phyloP scores from a whole-genome alignment of 2,888 invertebrate species.

The Agrochola macilenta region DNA sequence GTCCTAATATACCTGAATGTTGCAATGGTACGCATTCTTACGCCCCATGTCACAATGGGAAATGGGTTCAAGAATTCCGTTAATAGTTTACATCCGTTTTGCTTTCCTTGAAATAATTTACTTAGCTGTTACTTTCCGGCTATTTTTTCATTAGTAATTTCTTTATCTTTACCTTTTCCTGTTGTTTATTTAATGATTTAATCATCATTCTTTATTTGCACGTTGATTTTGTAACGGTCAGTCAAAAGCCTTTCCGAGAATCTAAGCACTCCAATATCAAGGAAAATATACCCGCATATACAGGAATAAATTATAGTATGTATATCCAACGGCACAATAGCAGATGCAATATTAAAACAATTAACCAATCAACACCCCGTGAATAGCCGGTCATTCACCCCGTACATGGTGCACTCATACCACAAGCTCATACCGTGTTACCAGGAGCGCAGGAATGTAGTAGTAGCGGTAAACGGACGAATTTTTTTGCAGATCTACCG shows the following conservation, averaged over 20 bases:
- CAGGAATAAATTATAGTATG: slow-evolving; percentile 31
- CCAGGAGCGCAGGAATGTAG: slow-evolving; percentile 68
- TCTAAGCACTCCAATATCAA: slow-evolving; percentile 2
- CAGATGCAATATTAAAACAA: slow-evolving; percentile 67
- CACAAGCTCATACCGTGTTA: slow-evolving; percentile 40
- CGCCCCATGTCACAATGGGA: neutral
- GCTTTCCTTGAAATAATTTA: slow-evolving; percentile 32
- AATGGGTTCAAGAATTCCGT: slow-evolving; percentile 29
- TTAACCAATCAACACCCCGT: slow-evolving; percentile 68
- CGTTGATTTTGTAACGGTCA: neutral
- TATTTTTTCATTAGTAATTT: slow-evolving; percentile 23
- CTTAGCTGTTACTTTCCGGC: neutral
- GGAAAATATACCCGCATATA: slow-evolving; percentile 5
- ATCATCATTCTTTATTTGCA: neutral
- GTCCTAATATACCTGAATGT: neutral
- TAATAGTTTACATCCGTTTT: slow-evolving; percentile 47
- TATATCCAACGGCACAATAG: slow-evolving; percentile 52
- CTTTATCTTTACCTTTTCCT: neutral
- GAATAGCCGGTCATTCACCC: slow-evolving; percentile 59
- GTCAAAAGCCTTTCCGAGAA: neutral
- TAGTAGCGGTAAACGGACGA: slow-evolving; percentile 64
- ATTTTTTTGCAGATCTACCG: slow-evolving; percentile 41
- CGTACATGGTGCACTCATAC: slow-evolving; percentile 54
- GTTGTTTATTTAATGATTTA: neutral
- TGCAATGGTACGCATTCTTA: neutral